Percentiles rank a stretch among this genome's conserved stretches.
These are phyloP conservation scores for Sciurus vulgaris DNA, from an alignment of 2,797 vertebrate species.

Conservation along the genomic window DNA sequence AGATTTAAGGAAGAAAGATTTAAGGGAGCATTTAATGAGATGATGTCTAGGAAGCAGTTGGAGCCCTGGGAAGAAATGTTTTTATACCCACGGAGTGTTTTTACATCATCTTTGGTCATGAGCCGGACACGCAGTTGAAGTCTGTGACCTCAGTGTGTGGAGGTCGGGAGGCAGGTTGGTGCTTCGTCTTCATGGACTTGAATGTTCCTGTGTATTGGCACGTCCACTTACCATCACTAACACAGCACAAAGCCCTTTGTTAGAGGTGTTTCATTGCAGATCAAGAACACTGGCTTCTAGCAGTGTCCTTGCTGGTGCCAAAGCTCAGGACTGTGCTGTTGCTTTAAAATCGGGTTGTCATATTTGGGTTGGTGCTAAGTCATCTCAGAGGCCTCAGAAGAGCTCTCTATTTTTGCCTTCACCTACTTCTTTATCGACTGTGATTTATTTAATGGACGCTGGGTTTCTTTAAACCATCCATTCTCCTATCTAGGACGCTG, in stretches of 20 bases:
- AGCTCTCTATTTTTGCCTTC: conserved; percentile 44
- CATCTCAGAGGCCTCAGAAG: conserved; percentile 38
- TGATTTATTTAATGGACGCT: conserved; percentile 74
- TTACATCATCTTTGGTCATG: conserved; percentile 56
- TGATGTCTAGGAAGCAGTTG: conserved; percentile 77
- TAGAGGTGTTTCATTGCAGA: neutral
- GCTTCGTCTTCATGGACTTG: conserved; percentile 46
- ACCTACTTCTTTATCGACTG: conserved; percentile 58
- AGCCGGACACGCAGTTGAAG: conserved; percentile 68
- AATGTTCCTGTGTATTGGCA: conserved; percentile 55
- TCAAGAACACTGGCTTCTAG: conserved; percentile 6
- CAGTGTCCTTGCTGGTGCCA: neutral
- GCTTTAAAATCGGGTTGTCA: conserved; percentile 58
- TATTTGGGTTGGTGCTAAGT: conserved; percentile 56
- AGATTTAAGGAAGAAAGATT: conserved; percentile 65
- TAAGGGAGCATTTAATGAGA: conserved; percentile 79
- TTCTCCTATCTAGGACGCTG: conserved; percentile 61
- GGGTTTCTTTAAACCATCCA: conserved; percentile 52
- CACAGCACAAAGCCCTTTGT: neutral
- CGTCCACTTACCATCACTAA: conserved; percentile 59
- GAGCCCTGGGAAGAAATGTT: conserved; percentile 67
- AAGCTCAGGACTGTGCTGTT: conserved; percentile 3
- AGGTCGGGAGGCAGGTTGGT: conserved; percentile 3
- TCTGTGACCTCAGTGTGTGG: conserved; percentile 28
- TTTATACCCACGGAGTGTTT: conserved; percentile 58